Evolutionary conservation across 2,888 invertebrate genomes (phyloP).

Genomic region (Lasioglossum oenotherae): DNA sequence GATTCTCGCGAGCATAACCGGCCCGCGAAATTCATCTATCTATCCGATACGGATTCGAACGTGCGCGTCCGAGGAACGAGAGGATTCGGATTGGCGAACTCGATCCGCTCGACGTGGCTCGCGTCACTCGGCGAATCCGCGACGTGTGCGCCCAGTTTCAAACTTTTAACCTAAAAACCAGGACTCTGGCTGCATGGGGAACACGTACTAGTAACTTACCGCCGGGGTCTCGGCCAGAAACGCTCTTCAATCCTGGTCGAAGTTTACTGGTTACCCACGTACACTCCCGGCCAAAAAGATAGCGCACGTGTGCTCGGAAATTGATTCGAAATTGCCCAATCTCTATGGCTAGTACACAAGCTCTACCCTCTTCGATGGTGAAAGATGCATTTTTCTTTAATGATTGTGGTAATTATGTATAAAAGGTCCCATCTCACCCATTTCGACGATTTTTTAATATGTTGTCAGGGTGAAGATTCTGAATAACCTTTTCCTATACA

Average conservation of each 20-base stretch:
- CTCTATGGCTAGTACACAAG: not conserved
- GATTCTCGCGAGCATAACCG: slow-evolving; percentile 38
- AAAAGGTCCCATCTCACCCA: too few species aligned
- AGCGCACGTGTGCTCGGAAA: not conserved
- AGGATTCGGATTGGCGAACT: slow-evolving; percentile 28
- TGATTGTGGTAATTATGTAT: too few species aligned
- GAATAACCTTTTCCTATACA: too few species aligned
- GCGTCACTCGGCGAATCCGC: slow-evolving; percentile 42
- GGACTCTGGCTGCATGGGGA: slow-evolving; percentile 39
- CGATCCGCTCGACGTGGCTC: slow-evolving; percentile 24
- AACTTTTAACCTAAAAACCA: slow-evolving; percentile 71
- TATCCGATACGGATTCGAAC: slow-evolving; percentile 48
- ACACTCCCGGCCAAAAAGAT: slow-evolving; percentile 1
- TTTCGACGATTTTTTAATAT: too few species aligned
- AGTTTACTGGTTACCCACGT: slow-evolving; percentile 41
- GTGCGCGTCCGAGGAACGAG: not conserved
- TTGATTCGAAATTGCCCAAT: not conserved
- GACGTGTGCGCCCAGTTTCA: slow-evolving; percentile 66
- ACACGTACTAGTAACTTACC: slow-evolving; percentile 65
- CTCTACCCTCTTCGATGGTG: not conserved
- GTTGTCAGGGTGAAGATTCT: too few species aligned
- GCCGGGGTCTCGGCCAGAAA: slow-evolving; percentile 34
- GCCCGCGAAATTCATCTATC: not conserved
- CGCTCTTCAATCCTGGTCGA: slow-evolving; percentile 61
- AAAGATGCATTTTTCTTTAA: not conserved